These are phyloP conservation scores for Eristalis tenax DNA, from an alignment of 2,888 invertebrate genomes.

Conservation along the genomic window DNA sequence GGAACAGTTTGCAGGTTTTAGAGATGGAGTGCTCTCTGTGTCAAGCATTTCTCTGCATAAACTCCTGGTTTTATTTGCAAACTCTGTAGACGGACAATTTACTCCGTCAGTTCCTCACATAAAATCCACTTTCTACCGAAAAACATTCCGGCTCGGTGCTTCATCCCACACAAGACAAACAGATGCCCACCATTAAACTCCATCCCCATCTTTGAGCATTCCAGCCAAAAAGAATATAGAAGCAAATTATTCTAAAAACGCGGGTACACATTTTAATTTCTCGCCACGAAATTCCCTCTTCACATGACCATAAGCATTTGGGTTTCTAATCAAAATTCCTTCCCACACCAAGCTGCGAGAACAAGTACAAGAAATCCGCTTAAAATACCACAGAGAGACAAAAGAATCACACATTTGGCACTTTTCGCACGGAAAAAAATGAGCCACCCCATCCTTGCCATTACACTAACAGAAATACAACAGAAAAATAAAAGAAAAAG, in stretches of 20 bases:
- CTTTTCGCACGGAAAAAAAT: slow-evolving; percentile 25
- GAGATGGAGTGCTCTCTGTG: background rate
- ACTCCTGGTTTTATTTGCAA: background rate
- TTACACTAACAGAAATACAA: background rate
- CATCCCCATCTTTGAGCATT: background rate
- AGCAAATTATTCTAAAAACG: background rate
- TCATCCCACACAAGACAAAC: background rate
- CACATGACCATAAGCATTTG: slow-evolving; percentile 45
- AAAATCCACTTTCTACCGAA: background rate
- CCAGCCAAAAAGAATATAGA: slow-evolving; percentile 24
- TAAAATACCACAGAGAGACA: slow-evolving; percentile 34
- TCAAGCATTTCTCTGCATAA: background rate
- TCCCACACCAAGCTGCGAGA: slow-evolving; percentile 28
- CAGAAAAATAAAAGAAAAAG: too few species aligned
- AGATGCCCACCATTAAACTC: background rate
- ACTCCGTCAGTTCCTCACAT: background rate
- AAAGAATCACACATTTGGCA: slow-evolving; percentile 56
- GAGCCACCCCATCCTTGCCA: background rate
- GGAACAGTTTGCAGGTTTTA: background rate
- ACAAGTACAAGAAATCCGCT: slow-evolving; percentile 38
- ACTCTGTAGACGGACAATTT: background rate
- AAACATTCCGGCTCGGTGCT: background rate
- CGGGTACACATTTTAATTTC: slow-evolving; percentile 58
- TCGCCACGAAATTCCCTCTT: slow-evolving; percentile 48
- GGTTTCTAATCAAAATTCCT: slow-evolving; percentile 69